Base-by-base conservation (phyloP, 2,113 vertebrate genomes). In the Tauraco erythrolophus region DNA sequence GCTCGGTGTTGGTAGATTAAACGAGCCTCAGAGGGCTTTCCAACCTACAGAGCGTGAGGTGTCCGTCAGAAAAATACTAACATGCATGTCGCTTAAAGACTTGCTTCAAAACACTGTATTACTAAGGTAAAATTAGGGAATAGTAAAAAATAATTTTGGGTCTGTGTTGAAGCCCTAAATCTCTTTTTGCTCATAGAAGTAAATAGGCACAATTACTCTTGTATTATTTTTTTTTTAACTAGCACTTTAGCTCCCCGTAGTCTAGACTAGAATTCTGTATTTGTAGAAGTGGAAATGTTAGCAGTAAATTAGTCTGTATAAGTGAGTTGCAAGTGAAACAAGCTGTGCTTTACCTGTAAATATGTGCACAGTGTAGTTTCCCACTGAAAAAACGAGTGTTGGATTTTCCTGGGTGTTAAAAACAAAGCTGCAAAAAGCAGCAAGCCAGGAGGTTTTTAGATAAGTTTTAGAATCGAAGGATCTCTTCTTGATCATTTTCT, bases 31-130 rank as follows among this genome's bases (percentile, higher is more conserved):
- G 35, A 46, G 64, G 69, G 69, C 17, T 84, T 79, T 46, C 14
- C 18, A 22, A 4, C 7, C 61, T 35, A 0, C 10, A 1, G 35
- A 87, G 56, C 19, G 0, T 22, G 74, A 85, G 50, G 57, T 4
- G 6, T 43, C 81, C 9, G 0, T 54, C 64, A 27, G 60, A 39
- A 81, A 45, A 91, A 48, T 3, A 31, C 9, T 17, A 17, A 11
- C 4, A 3, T 3, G 4, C 1, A 0, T 7, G 15, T 33, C 25
- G 45, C n/a, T 45, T 69, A 13, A 28, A n/a, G 66, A n/a, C 23
- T 75, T 19, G 8, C 21, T 71, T 31, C 21, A 5, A 41, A 72
- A 28, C 28, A 3, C 39, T 21, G 0, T 7, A 1, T 21, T 71
- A 11, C 24, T 17, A 7, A 53, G 19, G 19, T 65, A 28, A 95